These are phyloP conservation scores for Xyliphius kryptos DNA, from an alignment of 2,113 vertebrate genomes.

Conservation along the genomic window DNA sequence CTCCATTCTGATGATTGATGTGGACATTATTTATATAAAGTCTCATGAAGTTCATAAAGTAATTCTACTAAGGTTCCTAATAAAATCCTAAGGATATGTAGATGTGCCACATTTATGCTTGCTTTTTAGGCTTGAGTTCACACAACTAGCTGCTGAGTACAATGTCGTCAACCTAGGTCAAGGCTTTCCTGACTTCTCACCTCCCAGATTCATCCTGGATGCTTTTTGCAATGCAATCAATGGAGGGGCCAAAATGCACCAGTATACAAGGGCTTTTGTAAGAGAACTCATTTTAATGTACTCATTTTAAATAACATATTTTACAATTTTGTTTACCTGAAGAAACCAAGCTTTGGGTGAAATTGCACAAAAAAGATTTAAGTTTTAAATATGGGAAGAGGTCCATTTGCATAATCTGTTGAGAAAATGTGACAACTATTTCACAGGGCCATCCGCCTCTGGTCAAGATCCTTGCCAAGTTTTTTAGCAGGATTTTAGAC, in stretches of 20 bases:
- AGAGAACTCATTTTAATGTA: slow-evolving; percentile 43
- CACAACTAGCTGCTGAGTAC: slow-evolving; percentile 64
- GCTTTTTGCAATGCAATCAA: slow-evolving; percentile 65
- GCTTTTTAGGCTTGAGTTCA: slow-evolving; percentile 79
- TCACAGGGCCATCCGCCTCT: slow-evolving; percentile 80
- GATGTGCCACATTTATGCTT: neutral
- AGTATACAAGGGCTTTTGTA: slow-evolving; percentile 88
- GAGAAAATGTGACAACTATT: neutral
- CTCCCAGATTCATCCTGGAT: slow-evolving; percentile 75
- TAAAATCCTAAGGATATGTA: neutral
- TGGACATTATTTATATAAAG: too few species aligned
- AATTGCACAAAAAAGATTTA: too few species aligned
- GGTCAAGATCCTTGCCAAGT: slow-evolving; percentile 75
- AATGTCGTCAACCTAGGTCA: slow-evolving; percentile 86
- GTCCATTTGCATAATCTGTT: neutral
- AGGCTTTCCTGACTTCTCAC: slow-evolving; percentile 86
- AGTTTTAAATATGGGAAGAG: neutral
- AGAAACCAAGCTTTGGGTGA: too few species aligned
- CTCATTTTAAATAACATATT: too few species aligned
- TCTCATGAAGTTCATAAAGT: neutral
- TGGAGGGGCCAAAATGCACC: slow-evolving; percentile 72
- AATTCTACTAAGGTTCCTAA: neutral
- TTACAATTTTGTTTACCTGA: too few species aligned
- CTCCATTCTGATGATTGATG: too few species aligned
- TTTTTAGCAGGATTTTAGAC: slow-evolving; percentile 75